A percentile compares a stretch with the other conserved stretches of the same genome.
These are phyloP conservation scores for Onychostoma macrolepis DNA, from an alignment of 2,113 vertebrate genomes.

Conservation along the genomic window DNA sequence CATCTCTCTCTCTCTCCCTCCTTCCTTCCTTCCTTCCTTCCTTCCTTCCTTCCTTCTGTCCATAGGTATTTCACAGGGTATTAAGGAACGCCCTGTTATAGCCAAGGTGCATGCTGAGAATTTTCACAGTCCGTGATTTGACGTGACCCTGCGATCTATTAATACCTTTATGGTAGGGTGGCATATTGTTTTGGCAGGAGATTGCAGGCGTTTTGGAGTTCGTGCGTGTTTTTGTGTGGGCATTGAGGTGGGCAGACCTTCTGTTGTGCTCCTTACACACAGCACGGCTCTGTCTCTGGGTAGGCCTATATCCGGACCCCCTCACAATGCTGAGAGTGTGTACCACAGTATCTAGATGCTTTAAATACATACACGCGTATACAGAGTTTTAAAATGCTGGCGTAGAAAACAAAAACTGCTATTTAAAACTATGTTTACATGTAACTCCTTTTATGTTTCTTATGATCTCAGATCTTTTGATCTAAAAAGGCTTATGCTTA, in stretches of 20 bases:
- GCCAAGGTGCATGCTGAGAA: constrained; percentile 39
- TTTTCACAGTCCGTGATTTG: constrained; percentile 51
- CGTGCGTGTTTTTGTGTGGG: constrained; percentile 41
- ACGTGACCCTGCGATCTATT: constrained; percentile 57
- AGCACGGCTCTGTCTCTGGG: constrained; percentile 41
- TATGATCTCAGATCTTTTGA: background rate
- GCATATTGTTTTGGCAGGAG: constrained; percentile 11
- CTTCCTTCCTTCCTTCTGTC: background rate
- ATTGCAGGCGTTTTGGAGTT: background rate
- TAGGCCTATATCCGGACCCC: constrained; percentile 44
- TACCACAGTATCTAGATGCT: constrained; percentile 33
- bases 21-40: background rate
- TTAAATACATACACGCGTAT: constrained; percentile 20
- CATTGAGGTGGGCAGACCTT: constrained; percentile 40
- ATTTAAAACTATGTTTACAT: background rate
- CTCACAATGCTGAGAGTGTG: constrained; percentile 33
- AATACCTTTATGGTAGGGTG: constrained; percentile 52
- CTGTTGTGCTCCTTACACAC: constrained; percentile 41
- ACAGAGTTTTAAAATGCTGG: background rate
- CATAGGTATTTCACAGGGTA: background rate
- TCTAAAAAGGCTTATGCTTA: background rate
- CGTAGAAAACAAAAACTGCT: background rate
- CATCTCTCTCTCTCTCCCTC: background rate
- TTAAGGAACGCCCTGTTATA: constrained; percentile 39
- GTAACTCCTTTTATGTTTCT: background rate